A percentile compares a stretch with the other conserved stretches of the same genome.
These are phyloP conservation scores for Drosophila chauvacae DNA, from an alignment of 1,140 invertebrate species.

Conservation along the genomic window DNA sequence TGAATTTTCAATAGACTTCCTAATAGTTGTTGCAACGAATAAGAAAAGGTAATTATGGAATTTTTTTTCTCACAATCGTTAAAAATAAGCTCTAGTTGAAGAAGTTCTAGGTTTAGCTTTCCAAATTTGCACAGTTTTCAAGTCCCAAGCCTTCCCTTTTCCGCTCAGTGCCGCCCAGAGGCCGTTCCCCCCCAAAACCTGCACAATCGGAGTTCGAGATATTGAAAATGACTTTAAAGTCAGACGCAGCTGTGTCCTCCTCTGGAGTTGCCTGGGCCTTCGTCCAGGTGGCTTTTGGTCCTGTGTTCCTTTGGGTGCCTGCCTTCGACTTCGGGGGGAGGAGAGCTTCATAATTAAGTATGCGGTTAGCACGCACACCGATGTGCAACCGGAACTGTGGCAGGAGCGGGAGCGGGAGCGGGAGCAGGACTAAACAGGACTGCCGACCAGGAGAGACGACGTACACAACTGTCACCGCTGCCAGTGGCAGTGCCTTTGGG, in stretches of 20 bases:
- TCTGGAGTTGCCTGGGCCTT: constrained; percentile 12
- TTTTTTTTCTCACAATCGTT: too few relatives aligned
- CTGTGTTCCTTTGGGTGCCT: constrained; percentile 23
- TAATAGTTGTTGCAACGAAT: neutral
- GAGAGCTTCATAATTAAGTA: constrained; percentile 79
- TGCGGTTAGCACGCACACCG: constrained; percentile 68
- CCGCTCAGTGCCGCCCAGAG: neutral
- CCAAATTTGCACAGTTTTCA: neutral
- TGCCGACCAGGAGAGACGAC: constrained; percentile 8
- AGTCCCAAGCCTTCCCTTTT: neutral
- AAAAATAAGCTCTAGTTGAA: neutral
- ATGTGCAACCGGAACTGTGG: constrained; percentile 7
- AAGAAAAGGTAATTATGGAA: too few relatives aligned
- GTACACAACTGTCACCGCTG: constrained; percentile 63
- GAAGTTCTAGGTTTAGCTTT: neutral
- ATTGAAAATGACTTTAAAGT: constrained; percentile 73
- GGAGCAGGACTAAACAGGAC: constrained; percentile 26
- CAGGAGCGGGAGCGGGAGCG: neutral
- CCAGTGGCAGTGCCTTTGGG: constrained; percentile 81
- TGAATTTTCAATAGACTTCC: neutral
- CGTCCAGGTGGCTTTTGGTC: constrained; percentile 45
- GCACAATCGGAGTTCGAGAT: constrained; percentile 41
- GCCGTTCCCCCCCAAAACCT: neutral
- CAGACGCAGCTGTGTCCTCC: constrained; percentile 44
- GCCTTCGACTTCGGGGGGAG: constrained; percentile 8